Conservation (phyloP, 2,888 invertebrate genomes). For the Drosophila meridionalis region DNA sequence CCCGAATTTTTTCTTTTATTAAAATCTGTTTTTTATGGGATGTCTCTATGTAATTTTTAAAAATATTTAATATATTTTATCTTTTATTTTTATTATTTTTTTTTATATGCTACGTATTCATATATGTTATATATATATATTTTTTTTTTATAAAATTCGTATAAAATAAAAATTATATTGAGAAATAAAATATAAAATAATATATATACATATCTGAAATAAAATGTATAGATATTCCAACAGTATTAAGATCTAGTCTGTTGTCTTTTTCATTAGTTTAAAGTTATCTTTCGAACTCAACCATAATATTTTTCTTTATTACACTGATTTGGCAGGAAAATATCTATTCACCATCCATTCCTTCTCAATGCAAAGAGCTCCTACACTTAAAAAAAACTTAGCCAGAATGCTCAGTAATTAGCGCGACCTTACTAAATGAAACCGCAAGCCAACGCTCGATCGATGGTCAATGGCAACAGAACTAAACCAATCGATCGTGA, state of each 20-base stretch:
- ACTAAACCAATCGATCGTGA: slow-evolving; percentile 14
- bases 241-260: too few relatives aligned
- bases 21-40: neutral
- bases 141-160: too few relatives aligned
- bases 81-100: too few relatives aligned
- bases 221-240: too few relatives aligned
- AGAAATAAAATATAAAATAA: too few relatives aligned
- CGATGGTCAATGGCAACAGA: slow-evolving; percentile 10
- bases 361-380: neutral
- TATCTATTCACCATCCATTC: neutral
- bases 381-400: neutral
- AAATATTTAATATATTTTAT: too few relatives aligned
- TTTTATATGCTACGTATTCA: too few relatives aligned
- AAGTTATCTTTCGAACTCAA: too few relatives aligned
- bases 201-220: too few relatives aligned
- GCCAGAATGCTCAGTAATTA: slow-evolving; percentile 13
- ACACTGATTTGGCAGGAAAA: neutral
- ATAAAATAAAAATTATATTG: too few relatives aligned
- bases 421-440: slow-evolving; percentile 24
- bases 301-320: neutral
- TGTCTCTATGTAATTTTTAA: neutral
- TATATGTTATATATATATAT: too few relatives aligned
- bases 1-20: neutral
- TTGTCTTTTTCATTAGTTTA: too few relatives aligned
- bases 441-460: slow-evolving; percentile 19